phyloP scores from a whole-genome alignment of 2,888 invertebrate species.

The Lithophane socia region DNA sequence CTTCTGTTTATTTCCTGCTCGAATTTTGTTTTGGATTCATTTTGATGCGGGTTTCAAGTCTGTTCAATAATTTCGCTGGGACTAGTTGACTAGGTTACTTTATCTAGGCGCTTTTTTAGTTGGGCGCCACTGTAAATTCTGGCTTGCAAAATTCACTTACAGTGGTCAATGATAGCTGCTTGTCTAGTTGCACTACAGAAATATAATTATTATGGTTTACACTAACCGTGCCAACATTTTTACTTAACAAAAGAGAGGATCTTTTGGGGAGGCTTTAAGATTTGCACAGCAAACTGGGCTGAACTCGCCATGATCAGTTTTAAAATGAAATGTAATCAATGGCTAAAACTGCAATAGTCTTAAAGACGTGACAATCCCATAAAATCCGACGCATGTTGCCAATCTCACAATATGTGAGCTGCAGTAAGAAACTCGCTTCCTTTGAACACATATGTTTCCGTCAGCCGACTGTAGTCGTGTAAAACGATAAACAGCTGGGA shows the following conservation, averaged over 20 bases:
- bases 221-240: too few relatives aligned
- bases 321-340: not conserved
- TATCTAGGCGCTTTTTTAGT: not conserved
- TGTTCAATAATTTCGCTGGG: not conserved
- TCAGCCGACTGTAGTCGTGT: conserved; percentile 1
- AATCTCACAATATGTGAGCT: conserved; percentile 30
- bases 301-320: not conserved
- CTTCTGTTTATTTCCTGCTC: not conserved
- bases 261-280: not conserved
- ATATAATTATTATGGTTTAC: too few relatives aligned
- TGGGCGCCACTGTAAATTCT: not conserved
- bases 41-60: not conserved
- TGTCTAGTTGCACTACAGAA: not conserved
- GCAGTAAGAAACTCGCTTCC: conserved; percentile 42
- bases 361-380: not conserved
- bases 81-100: not conserved
- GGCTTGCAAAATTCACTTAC: not conserved
- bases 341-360: not conserved
- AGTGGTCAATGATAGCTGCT: not conserved
- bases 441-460: conserved; percentile 35
- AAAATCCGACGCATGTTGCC: conserved; percentile 32
- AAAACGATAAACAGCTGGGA: conserved; percentile 38
- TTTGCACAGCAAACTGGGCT: not conserved
- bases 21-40: not conserved
- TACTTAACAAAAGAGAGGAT: not conserved